Evolutionary conservation across 1,140 invertebrate species (phyloP).

Genomic region (Heliconius congener): DNA sequence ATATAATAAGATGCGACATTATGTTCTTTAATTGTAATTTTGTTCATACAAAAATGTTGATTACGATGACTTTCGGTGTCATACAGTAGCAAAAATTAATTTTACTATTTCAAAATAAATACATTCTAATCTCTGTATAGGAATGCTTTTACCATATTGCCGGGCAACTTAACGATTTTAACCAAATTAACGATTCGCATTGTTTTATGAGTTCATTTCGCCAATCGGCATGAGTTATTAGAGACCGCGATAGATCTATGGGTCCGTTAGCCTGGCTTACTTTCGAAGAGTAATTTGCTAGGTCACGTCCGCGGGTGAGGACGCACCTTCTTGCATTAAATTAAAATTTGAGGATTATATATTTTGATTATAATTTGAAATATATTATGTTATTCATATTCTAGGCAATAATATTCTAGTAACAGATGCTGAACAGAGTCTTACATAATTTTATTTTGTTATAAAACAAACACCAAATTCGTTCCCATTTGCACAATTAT

Average conservation of each 20-base stretch:
- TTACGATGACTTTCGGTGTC: not conserved
- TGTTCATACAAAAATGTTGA: too few relatives aligned
- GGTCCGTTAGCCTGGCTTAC: constrained; percentile 38
- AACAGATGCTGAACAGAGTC: not conserved
- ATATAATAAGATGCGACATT: not conserved
- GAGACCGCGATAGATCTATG: constrained; percentile 28
- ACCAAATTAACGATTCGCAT: constrained; percentile 69
- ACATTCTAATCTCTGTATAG: not conserved
- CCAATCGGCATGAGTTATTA: constrained; percentile 37
- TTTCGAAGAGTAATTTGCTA: constrained; percentile 13
- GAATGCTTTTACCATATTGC: not conserved
- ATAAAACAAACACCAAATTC: too few relatives aligned
- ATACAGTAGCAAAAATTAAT: too few relatives aligned
- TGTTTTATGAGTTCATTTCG: constrained; percentile 52
- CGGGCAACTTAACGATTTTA: constrained; percentile 46
- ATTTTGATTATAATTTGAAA: too few relatives aligned
- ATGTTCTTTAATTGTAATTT: too few relatives aligned
- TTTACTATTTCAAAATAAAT: not conserved
- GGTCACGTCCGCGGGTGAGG: constrained; percentile 13
- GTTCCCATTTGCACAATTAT: too few relatives aligned
- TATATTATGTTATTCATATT: not conserved
- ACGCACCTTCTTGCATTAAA: constrained; percentile 16
- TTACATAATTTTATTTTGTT: not conserved
- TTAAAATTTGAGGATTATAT: not conserved
- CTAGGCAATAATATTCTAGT: not conserved